phyloP scores from a whole-genome alignment of 2,113 vertebrate species.

The Pardalotus punctatus region DNA sequence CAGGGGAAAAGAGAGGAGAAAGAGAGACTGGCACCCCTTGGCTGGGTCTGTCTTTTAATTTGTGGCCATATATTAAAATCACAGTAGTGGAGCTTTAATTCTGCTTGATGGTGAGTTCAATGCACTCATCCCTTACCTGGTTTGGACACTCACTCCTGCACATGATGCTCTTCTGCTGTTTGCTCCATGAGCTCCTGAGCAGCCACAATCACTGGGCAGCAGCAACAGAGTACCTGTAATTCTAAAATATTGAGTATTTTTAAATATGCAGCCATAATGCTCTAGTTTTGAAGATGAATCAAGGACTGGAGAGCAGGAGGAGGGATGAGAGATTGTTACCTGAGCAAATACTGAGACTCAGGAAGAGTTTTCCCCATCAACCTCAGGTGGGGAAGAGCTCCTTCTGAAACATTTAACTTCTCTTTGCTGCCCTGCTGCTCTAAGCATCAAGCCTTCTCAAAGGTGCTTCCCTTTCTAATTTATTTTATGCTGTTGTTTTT shows the following conservation, averaged over 20 bases:
- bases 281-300: not conserved
- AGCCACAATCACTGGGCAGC: not conserved
- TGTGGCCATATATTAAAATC: not conserved
- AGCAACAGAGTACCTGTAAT: not conserved
- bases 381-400: not conserved
- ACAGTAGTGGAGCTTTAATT: not conserved
- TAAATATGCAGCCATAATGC: not conserved
- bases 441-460: not conserved
- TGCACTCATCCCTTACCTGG: not conserved
- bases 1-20: not conserved
- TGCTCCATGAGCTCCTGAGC: not conserved
- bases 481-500: slow-evolving; percentile 34
- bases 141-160: not conserved
- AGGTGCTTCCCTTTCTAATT: not conserved
- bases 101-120: not conserved
- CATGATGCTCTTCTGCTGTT: fast-evolving
- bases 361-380: not conserved
- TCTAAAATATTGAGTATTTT: not conserved
- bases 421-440: not conserved
- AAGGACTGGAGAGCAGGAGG: not conserved
- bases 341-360: not conserved
- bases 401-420: not conserved
- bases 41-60: not conserved
- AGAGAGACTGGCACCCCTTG: not conserved
- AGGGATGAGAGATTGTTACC: not conserved